These are phyloP conservation scores for Spisula subtruncata DNA, from an alignment of 2,888 invertebrate species.

Conservation along the genomic window DNA sequence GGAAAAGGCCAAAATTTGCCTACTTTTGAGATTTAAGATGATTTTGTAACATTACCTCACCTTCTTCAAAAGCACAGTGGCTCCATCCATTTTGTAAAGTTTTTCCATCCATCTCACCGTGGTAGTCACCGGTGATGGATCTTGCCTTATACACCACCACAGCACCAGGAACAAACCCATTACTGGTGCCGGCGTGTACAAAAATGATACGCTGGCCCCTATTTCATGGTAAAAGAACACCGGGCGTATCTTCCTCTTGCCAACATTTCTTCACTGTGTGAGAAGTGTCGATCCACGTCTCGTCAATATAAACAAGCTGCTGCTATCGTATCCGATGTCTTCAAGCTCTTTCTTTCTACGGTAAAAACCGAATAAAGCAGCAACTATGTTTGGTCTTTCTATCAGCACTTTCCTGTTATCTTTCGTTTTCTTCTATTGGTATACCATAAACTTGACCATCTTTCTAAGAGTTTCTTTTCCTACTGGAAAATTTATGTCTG, in stretches of 20 bases:
- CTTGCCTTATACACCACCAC: slow-evolving; percentile 29
- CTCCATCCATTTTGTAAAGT: slow-evolving; percentile 41
- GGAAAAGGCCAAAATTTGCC: too few relatives aligned
- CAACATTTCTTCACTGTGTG: slow-evolving; percentile 54
- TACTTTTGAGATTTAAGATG: too few relatives aligned
- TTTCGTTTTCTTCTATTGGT: slow-evolving; percentile 36
- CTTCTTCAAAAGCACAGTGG: too few relatives aligned
- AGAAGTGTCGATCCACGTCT: slow-evolving; percentile 56
- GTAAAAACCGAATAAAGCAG: slow-evolving; percentile 36
- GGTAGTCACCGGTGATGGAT: too few relatives aligned
- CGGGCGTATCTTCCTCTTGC: slow-evolving; percentile 38
- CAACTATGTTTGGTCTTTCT: slow-evolving; percentile 28
- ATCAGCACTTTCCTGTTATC: slow-evolving; percentile 47
- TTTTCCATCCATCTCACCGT: slow-evolving; percentile 39
- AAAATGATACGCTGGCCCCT: slow-evolving; percentile 51
- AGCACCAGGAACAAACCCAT: slow-evolving; percentile 49
- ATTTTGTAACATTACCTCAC: too few relatives aligned
- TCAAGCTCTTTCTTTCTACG: slow-evolving; percentile 29
- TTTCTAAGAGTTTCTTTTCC: neutral
- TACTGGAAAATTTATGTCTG: slow-evolving; percentile 38
- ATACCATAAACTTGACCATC: slow-evolving; percentile 28
- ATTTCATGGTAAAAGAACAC: slow-evolving; percentile 24
- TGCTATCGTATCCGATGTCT: slow-evolving; percentile 21
- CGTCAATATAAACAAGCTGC: slow-evolving; percentile 53
- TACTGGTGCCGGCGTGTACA: slow-evolving; percentile 39